Base-by-base conservation (phyloP, 2,797 vertebrate genomes). In the Mormyrops attenuatus region DNA sequence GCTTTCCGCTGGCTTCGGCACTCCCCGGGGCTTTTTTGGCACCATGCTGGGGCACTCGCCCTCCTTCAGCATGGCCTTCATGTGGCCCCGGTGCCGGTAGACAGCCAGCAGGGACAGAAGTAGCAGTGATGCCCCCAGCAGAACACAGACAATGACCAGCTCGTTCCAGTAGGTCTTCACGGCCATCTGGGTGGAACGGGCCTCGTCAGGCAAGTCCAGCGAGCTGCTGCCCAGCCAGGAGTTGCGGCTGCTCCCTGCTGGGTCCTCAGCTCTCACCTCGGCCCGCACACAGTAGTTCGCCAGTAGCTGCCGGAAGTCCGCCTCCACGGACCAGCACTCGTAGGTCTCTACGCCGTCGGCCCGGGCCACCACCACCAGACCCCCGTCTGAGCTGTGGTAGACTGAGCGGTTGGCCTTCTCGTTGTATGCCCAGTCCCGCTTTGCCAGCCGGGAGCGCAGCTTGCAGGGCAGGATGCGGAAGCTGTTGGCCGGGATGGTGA, bases 101-200 rank as follows among this genome's bases (percentile, higher is more conserved):
- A 98, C 93, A 20, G 97, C 92, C 5, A 98, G 97, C 2, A 99
- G 91, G 0, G 95, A 93, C 88, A 99, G 94, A 53, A 97, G 94
- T 0, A 97, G 92, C 57, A 98, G 88, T 0, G 96, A 95, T 0
- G 96, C 92, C 0, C 92, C 97, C 0, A 99, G 97, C 9, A 99
- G 96, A 9, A 94, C 92, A 0, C 97, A 98, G 93, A 99, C 98
- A 87, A 98, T 96, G 30, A 99, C 94, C 92, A 99, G 97, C 94
- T 99, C 98, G 0, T 97, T 98, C 98, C 98, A 99, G 95, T 99
- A 99, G 52, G 96, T 97, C 93, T 97, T 98, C 88, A 95, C 95
- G 0, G 95, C 94, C 49, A 96, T 93, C 92, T 95, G 96, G 0
- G 96, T 94, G 0, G 95, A 96, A 0, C 92, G 92, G 0, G 94